Base-by-base conservation (phyloP, 2,113 vertebrate species). In the Microcebus jonahi region DNA sequence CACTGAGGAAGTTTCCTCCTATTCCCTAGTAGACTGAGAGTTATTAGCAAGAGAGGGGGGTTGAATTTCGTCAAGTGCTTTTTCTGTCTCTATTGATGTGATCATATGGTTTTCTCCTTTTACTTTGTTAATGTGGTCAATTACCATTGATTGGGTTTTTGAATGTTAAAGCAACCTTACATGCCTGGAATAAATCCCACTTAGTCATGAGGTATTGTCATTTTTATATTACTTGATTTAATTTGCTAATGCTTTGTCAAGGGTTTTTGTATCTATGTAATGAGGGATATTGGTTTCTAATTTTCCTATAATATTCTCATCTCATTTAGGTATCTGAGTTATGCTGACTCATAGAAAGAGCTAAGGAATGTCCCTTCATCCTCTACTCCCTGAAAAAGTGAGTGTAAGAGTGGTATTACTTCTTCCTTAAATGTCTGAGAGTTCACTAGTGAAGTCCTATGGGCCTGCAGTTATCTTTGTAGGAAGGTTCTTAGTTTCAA, bases 381-480 rank as follows among this genome's bases (percentile, higher is more conserved):
- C 25, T 34, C 10, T 13, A 15, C 2, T 8, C 1, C n/a, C 68
- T 45, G 39, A 31, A 85, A 67, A 87, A 42, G 17, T 1, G 2
- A 36, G 9, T n/a, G 1, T 59, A 4, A 29, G 36, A 23, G 0
- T 1, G 6, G 48, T 5, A 5, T 10, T 7, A 34, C 65, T 13
- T 45, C 50, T 63, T 34, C 50, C 42, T 55, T 7, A 20, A 39
- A 34, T 1, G 42, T 42, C 4, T 23, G 17, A 6, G 23, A 36
- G 9, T n/a, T 39, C 18, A 29, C 36, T 63, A 21, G 8, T 31
- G 17, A 76, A 50, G 67, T 57, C 81, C 45, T 2, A 0, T 9
- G 45, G 15, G 71, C 31, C 53, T 17, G 3, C 0, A 5, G 25
- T 0, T 18, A 13, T 59, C 57, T 80, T 59, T 39, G 8, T 2